These are phyloP conservation scores for Chaetodon auriga DNA, from an alignment of 2,113 vertebrate genomes.

Conservation along the genomic window DNA sequence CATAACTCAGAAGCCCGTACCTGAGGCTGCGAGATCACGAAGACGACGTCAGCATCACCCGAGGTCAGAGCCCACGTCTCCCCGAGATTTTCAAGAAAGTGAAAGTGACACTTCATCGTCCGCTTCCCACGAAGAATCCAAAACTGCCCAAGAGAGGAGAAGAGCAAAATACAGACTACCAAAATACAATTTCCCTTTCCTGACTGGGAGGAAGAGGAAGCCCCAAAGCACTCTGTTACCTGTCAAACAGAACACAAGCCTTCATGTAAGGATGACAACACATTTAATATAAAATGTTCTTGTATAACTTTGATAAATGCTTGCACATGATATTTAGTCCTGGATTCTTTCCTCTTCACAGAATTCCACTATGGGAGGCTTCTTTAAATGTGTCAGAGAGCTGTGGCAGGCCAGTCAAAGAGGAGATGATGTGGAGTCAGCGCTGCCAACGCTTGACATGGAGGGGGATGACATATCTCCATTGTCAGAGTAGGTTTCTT, in stretches of 20 bases:
- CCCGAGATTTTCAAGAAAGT: neutral
- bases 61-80: neutral
- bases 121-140: neutral
- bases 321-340: neutral
- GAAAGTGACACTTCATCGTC: constrained; percentile 8
- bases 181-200: constrained; percentile 68
- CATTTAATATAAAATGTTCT: no score
- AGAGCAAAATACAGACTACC: neutral
- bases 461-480: constrained; percentile 51
- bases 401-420: constrained; percentile 7
- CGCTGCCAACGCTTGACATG: constrained; percentile 44
- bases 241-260: neutral
- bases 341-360: constrained; percentile 28
- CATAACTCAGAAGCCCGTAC: constrained; percentile 72
- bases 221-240: rapidly evolving
- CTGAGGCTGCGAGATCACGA: constrained; percentile 37
- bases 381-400: constrained; percentile 70
- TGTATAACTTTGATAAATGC: neutral
- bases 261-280: constrained; percentile 61
- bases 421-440: neutral
- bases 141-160: rapidly evolving
- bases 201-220: neutral
- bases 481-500: constrained; percentile 71
- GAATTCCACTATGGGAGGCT: constrained; percentile 75
- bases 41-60: rapidly evolving